phyloP scores from a whole-genome alignment of 1,140 invertebrate genomes.

The Eueides isabella region DNA sequence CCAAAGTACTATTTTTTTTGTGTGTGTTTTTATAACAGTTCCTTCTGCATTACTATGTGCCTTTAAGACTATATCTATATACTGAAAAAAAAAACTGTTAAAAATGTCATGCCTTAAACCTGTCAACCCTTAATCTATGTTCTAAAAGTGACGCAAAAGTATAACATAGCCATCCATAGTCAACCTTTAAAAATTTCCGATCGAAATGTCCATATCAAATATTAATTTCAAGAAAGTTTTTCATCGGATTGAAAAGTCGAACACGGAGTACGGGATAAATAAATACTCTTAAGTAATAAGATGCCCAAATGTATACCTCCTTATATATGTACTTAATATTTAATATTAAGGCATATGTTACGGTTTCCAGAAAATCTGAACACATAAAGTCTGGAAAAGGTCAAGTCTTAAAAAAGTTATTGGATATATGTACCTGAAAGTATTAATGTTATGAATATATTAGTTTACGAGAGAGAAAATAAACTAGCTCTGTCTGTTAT shows the following conservation, averaged over 20 bases:
- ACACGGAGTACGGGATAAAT: background rate
- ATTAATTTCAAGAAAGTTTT: slow-evolving; percentile 1
- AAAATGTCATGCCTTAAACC: too few relatives aligned
- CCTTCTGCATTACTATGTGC: too few relatives aligned
- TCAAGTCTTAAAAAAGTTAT: slow-evolving; percentile 23
- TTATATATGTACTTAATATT: background rate
- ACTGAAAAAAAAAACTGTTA: too few relatives aligned
- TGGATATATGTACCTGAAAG: slow-evolving; percentile 2
- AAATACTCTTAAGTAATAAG: slow-evolving; percentile 12
- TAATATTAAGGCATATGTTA: background rate
- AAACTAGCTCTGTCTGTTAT: background rate
- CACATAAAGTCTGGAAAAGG: slow-evolving; percentile 13
- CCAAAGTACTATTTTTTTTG: too few relatives aligned
- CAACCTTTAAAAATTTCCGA: background rate
- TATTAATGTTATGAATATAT: slow-evolving; percentile 18
- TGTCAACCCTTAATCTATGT: too few relatives aligned
- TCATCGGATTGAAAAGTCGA: background rate
- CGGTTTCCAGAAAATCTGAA: slow-evolving; percentile 13
- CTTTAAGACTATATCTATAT: too few relatives aligned
- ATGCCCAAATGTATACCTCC: background rate
- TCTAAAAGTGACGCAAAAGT: too few relatives aligned
- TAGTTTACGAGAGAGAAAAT: slow-evolving; percentile 2
- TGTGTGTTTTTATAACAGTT: too few relatives aligned
- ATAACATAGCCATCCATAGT: too few relatives aligned
- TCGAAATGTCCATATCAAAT: slow-evolving; percentile 5